A percentile compares a stretch with the other conserved stretches of the same genome.
phyloP scores from a whole-genome alignment of 2,113 vertebrate species.

The Cryptotis parvus region DNA sequence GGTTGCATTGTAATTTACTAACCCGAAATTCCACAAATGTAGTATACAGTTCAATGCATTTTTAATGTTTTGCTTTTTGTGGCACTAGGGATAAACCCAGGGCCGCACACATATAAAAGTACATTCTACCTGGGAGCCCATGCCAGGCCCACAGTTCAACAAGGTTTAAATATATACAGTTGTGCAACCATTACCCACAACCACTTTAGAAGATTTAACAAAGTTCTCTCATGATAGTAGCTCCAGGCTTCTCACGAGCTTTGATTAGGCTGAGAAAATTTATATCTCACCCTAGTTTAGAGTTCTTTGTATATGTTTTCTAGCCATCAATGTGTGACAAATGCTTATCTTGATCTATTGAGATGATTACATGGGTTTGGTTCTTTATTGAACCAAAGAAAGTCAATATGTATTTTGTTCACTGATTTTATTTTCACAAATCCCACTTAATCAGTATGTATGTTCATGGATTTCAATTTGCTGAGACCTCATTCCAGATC shows the following conservation, averaged over 20 bases:
- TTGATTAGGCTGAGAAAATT: not conserved
- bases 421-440: not conserved
- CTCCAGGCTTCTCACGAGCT: not conserved
- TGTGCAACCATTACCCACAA: not conserved
- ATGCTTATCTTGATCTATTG: not conserved
- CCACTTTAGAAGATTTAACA: not conserved
- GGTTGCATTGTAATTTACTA: not conserved
- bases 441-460: not conserved
- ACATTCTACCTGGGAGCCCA: too few species aligned
- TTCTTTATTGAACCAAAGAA: conserved; percentile 7
- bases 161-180: not conserved
- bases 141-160: not conserved
- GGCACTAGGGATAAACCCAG: too few species aligned
- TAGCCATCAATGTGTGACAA: not conserved
- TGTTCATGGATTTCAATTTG: not conserved
- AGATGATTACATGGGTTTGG: not conserved
- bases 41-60: not conserved
- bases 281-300: not conserved
- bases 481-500: not conserved
- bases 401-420: not conserved
- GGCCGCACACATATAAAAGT: too few species aligned
- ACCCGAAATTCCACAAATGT: not conserved
- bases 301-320: not conserved
- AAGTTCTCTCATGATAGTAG: not conserved
- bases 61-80: too few species aligned